Conservation (phyloP, 2,888 invertebrate species). For the Drosophila longiperda region DNA sequence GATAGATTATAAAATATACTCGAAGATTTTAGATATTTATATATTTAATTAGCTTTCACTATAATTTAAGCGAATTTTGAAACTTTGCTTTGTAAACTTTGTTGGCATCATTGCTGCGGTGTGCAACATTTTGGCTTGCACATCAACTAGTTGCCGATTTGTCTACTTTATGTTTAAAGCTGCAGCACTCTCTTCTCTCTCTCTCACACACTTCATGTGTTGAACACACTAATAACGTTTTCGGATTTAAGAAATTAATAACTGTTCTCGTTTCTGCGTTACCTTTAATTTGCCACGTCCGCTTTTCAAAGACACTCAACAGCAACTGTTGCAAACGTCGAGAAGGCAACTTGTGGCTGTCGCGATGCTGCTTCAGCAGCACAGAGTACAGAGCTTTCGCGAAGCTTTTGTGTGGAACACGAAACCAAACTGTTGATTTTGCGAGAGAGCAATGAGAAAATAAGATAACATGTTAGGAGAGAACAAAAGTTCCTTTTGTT, state of each 20-base stretch:
- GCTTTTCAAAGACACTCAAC: constrained; percentile 77
- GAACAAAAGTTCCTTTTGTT: background rate
- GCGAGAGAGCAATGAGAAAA: constrained; percentile 7
- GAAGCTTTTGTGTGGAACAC: constrained; percentile 43
- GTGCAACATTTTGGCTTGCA: constrained; percentile 62
- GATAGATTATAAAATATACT: constrained; percentile 7
- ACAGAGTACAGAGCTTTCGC: constrained; percentile 31
- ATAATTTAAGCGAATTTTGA: constrained; percentile 17
- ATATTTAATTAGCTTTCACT: constrained; percentile 17
- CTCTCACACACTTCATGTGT: background rate
- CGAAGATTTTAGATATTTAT: background rate
- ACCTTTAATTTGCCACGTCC: constrained; percentile 76
- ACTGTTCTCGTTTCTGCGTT: constrained; percentile 52
- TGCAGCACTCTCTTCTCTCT: constrained; percentile 5
- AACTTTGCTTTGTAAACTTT: background rate
- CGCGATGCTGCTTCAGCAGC: constrained; percentile 47
- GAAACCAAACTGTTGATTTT: constrained; percentile 71
- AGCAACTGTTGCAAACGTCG: constrained; percentile 81
- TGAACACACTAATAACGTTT: constrained; percentile 64
- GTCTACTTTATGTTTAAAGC: constrained; percentile 14
- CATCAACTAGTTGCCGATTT: constrained; percentile 62
- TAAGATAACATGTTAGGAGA: constrained; percentile 28
- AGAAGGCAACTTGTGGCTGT: constrained; percentile 79
- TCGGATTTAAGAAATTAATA: constrained; percentile 19
- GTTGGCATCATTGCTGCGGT: constrained; percentile 65